phyloP scores from a whole-genome alignment of 2,797 vertebrate species.

The Aratinga solstitialis region DNA sequence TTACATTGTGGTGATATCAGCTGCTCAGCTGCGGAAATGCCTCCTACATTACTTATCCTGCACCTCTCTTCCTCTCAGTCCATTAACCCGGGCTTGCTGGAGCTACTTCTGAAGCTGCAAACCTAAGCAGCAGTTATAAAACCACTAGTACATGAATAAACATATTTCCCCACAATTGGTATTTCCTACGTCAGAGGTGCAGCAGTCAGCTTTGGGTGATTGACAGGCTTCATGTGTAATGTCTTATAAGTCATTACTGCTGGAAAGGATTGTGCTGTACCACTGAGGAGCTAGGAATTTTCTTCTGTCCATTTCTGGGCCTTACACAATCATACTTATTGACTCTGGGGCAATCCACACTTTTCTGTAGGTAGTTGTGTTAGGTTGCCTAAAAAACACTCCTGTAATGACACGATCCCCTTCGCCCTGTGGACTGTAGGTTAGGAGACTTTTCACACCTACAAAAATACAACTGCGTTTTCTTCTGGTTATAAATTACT shows the following conservation, averaged over 20 bases:
- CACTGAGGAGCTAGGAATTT: background rate
- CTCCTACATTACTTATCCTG: background rate
- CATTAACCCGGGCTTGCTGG: background rate
- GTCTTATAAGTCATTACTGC: background rate
- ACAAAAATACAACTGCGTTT: background rate
- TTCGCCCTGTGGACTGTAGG: background rate
- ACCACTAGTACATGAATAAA: background rate
- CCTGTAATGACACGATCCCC: background rate
- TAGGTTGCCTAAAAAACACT: background rate
- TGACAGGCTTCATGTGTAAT: background rate
- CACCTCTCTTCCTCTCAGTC: background rate
- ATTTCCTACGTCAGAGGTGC: background rate
- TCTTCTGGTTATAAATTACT: background rate
- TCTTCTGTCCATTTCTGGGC: background rate
- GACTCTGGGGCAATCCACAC: background rate
- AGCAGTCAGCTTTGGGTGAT: background rate
- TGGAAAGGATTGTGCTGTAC: background rate
- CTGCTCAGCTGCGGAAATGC: background rate
- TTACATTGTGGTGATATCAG: conserved; percentile 1
- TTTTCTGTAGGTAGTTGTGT: background rate
- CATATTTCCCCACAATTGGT: background rate
- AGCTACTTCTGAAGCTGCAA: background rate
- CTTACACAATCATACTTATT: background rate
- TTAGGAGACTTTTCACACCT: background rate
- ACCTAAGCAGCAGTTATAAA: background rate